Evolutionary conservation across 2,888 invertebrate species (phyloP), one percentile per base, ranked within the genome.

Genomic region (Agonopterix subpropinquella): DNA sequence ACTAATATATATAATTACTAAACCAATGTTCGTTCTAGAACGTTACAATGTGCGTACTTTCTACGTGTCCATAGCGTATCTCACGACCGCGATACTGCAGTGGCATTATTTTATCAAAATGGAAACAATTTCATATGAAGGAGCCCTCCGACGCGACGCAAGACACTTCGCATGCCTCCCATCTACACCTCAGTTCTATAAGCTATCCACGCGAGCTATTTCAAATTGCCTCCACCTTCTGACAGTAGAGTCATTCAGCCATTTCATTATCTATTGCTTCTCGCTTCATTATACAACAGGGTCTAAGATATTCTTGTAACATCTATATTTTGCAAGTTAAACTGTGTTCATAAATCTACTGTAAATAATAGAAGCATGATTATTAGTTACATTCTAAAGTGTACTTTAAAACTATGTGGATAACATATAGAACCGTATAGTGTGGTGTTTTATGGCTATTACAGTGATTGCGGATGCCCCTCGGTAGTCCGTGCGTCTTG

Each of bases 71-170:
- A 5, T 28, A 28, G 5, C 5, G 28, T 28, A 28, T 4, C 28
- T 4, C 28, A 28, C 28, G 28, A 28, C 28, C 28, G 28, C 28
- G 5, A 28, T 1, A 28, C 5, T 28, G 28, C 28, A 28, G 67
- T 77, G 79, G 75, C 79, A 80, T 81, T 79, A 80, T 77, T 75
- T 64, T 65, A 74, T 78, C 77, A 77, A 76, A 69, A 56, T 56
- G 51, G 56, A 67, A 70, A 73, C 62, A 68, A 64, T 71, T 56
- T 61, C 57, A 59, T 62, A 64, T 61, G 61, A 63, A 60, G 62
- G 36, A 18, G 41, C 41, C 41, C 9, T 41, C 4, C 41, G 18
- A 9, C 42, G 8, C 41, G 18, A 9, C 42, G 8, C 7, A 8
- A 15, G 3, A 36, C 15, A 36, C 13, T 47, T 15, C 13, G 13